Evolutionary conservation across 2,113 vertebrate genomes (phyloP), one percentile per base, ranked within the genome.

Genomic region (Myanophis thanlyinensis): DNA sequence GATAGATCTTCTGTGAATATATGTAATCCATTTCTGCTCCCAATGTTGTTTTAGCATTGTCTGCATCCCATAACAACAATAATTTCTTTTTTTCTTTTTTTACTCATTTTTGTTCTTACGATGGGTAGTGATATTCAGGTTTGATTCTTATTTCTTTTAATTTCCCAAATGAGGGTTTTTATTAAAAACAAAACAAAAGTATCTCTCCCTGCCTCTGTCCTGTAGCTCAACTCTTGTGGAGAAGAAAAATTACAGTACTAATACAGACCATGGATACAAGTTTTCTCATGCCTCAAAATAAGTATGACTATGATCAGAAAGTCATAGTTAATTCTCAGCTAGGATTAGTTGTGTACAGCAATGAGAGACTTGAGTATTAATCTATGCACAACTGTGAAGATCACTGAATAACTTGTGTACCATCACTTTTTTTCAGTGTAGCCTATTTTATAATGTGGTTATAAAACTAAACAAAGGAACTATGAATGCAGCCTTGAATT

Each of bases 1-100:
- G 92, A 90, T 89, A 89, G 53, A 93, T 89, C 92, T 80, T 62
- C 80, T 90, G 88, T 51, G 80, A 93, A 93, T 86, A 93, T 86
- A 35, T 89, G 53, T 93, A 93, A 93, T 86, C 92, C 92, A 90
- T 85, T 84, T 90, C 80, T 86, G 73, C 23, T 51, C 88, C 52
- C 46, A 52, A 93, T 93, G 86, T 49, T 88, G 56, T 89, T 89
- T 85, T 92, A 93, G 88, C 10, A 85, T 93, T 90, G 88, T 86
- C 92, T 90, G 89, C 88, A 18, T 59, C 53, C n/a, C 13, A 15
- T n/a, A 93, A 80, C 46, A 89, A 92, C 40, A 88, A 35, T 46
- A 89, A 22, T 89, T 53, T 40, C 27, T 52, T 85, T 85, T 35
- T 73, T 49, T 46, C 51, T 51, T 59, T 59, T 59, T 59, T 0